Evolutionary conservation across 1,140 invertebrate species (phyloP).

Genomic region (Drosophila subpulchrella): DNA sequence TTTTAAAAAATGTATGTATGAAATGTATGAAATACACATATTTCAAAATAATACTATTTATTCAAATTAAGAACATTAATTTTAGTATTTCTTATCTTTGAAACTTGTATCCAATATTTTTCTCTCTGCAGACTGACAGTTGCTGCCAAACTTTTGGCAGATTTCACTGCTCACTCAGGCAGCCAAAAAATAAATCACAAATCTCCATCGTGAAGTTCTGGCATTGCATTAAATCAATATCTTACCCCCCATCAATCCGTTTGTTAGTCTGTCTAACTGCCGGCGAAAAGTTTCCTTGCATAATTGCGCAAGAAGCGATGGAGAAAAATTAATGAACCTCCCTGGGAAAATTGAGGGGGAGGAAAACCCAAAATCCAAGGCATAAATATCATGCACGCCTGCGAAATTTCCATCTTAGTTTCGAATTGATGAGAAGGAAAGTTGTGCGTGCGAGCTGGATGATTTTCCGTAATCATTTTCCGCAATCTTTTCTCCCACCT

Average conservation of each 20-base stretch:
- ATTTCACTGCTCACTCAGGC: slow-evolving; percentile 16
- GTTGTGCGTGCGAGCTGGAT: slow-evolving; percentile 48
- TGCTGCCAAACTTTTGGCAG: slow-evolving; percentile 7
- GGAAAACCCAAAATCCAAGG: slow-evolving; percentile 11
- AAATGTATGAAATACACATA: too few species aligned
- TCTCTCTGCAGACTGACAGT: background rate
- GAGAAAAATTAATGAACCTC: slow-evolving; percentile 67
- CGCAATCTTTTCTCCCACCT: background rate
- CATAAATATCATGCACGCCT: slow-evolving; percentile 54
- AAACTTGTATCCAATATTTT: background rate
- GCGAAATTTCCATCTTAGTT: slow-evolving; percentile 36
- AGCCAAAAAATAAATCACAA: slow-evolving; percentile 29
- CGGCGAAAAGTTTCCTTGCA: slow-evolving; percentile 33
- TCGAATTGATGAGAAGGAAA: slow-evolving; percentile 62
- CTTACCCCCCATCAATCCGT: slow-evolving; percentile 30
- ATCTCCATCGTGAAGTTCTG: slow-evolving; percentile 6
- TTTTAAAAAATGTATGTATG: too few species aligned
- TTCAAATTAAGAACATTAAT: background rate
- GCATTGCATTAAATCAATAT: slow-evolving; percentile 59
- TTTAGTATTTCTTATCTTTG: too few species aligned
- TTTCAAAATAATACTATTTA: background rate
- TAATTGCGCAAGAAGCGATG: slow-evolving; percentile 50
- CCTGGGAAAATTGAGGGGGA: background rate
- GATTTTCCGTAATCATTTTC: slow-evolving; percentile 56
- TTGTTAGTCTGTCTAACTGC: slow-evolving; percentile 42